Conservation (phyloP, 2,888 invertebrate genomes). For the Matsumyia berberina region DNA sequence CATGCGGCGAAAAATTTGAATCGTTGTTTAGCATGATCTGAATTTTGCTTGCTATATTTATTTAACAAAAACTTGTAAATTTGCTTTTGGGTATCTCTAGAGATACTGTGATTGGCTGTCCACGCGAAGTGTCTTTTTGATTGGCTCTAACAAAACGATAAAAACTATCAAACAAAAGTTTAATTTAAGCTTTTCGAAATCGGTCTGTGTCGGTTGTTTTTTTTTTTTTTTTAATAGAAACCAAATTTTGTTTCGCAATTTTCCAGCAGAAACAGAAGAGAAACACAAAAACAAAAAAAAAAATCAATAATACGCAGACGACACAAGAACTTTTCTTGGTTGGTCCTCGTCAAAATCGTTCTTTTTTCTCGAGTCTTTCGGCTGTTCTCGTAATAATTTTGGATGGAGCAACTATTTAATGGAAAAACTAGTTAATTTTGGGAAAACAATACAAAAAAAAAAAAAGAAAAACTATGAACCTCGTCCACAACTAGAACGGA, state of each 20-base stretch:
- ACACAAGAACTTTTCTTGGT: slow-evolving; percentile 54
- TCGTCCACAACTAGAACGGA: slow-evolving; percentile 43
- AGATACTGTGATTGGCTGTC: slow-evolving; percentile 37
- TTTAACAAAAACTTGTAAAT: slow-evolving; percentile 55
- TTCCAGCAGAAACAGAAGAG: slow-evolving; percentile 59
- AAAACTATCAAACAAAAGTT: slow-evolving; percentile 16
- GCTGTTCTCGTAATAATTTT: slow-evolving; percentile 14
- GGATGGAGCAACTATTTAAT: slow-evolving; percentile 52
- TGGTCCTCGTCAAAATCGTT: slow-evolving; percentile 10
- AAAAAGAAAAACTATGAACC: slow-evolving; percentile 17
- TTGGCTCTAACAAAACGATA: slow-evolving; percentile 39
- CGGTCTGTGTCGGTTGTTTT: neutral
- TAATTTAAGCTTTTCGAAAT: slow-evolving; percentile 21
- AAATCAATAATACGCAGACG: slow-evolving; percentile 75
- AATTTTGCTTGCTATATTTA: slow-evolving; percentile 77
- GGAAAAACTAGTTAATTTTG: slow-evolving; percentile 40
- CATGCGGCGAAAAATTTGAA: slow-evolving; percentile 79
- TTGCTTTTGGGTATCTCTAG: slow-evolving; percentile 54
- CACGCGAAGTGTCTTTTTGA: slow-evolving; percentile 20
- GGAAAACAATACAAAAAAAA: slow-evolving; percentile 36
- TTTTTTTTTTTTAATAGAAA: slow-evolving; percentile 21
- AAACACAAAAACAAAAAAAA: slow-evolving; percentile 60
- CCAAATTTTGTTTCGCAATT: slow-evolving; percentile 32
- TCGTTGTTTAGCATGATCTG: slow-evolving; percentile 80
- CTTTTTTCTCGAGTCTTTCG: slow-evolving; percentile 16